phyloP scores from a whole-genome alignment of 64 coral and sea anemone species.

The Pocillopora verrucosa region DNA sequence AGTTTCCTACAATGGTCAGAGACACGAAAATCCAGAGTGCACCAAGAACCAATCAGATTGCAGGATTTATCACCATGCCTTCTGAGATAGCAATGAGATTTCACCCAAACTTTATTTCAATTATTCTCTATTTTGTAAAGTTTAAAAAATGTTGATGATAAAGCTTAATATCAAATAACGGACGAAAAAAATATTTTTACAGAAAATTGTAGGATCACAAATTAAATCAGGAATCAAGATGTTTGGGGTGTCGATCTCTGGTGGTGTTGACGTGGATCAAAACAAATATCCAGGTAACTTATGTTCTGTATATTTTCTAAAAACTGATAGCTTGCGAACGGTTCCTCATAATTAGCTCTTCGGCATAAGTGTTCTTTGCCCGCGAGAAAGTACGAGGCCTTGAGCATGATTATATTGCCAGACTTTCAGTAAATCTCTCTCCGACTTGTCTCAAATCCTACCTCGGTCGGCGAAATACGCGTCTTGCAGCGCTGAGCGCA shows the following conservation, averaged over 20 bases:
- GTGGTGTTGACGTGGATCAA: constrained; percentile 71
- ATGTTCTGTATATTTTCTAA: not conserved
- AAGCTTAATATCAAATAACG: not conserved
- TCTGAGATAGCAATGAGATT: too few species aligned
- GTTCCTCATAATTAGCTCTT: not conserved
- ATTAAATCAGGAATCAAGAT: constrained; percentile 10
- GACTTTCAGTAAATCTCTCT: too few species aligned
- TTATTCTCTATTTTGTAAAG: not conserved
- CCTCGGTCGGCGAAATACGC: too few species aligned
- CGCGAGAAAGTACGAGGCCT: too few species aligned
- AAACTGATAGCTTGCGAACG: not conserved
- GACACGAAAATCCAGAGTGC: too few species aligned
- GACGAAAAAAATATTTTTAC: not conserved
- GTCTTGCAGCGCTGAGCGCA: too few species aligned
- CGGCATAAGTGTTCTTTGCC: not conserved
- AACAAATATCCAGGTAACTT: constrained; percentile 76
- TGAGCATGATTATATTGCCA: too few species aligned
- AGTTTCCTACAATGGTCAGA: too few species aligned
- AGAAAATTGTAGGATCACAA: constrained; percentile 73
- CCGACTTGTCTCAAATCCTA: too few species aligned
- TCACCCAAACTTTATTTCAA: too few species aligned
- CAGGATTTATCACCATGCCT: too few species aligned
- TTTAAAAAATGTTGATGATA: not conserved
- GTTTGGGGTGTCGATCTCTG: constrained; percentile 78
- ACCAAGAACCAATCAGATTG: too few species aligned